phyloP scores from a whole-genome alignment of 2,113 vertebrate species.

The Australoheros scitulus region DNA sequence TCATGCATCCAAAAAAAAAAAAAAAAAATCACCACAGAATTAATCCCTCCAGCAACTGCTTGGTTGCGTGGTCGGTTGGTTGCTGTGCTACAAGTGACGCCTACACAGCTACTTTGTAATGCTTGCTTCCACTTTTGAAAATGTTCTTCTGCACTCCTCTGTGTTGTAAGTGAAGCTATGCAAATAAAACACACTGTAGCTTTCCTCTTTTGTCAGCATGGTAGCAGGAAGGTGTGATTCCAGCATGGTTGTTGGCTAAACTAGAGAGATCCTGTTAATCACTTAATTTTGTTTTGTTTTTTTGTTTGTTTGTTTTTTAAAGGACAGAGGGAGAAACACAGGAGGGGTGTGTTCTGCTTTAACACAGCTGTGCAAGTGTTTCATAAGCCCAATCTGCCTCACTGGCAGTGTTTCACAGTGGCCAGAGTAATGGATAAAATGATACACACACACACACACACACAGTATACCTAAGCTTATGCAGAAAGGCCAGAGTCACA shows the following conservation, averaged over 20 bases:
- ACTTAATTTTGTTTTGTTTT: neutral
- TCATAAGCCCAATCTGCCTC: conserved; percentile 43
- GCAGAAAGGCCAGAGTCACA: conserved; percentile 27
- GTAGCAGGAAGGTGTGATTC: neutral
- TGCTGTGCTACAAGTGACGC: conserved; percentile 49
- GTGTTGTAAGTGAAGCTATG: neutral
- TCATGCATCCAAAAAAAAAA: neutral
- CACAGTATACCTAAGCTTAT: conserved; percentile 32
- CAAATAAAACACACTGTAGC: neutral
- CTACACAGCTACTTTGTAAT: conserved; percentile 27
- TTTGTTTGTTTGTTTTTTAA: neutral
- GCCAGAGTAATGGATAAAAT: conserved; percentile 35
- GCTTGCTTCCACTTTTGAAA: conserved; percentile 4
- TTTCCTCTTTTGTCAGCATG: neutral
- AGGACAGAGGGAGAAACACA: neutral
- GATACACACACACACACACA: neutral
- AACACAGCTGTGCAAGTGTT: conserved; percentile 45
- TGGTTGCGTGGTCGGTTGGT: conserved; percentile 18
- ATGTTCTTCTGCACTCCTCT: neutral
- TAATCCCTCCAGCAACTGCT: conserved; percentile 44
- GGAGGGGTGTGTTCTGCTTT: neutral
- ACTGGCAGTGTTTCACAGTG: conserved; percentile 23
- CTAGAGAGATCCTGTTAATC: neutral
- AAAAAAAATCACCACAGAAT: neutral
- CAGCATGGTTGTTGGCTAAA: neutral